Evolutionary conservation across 2,888 invertebrate genomes (phyloP).

Genomic region (Ethmia dodecea): DNA sequence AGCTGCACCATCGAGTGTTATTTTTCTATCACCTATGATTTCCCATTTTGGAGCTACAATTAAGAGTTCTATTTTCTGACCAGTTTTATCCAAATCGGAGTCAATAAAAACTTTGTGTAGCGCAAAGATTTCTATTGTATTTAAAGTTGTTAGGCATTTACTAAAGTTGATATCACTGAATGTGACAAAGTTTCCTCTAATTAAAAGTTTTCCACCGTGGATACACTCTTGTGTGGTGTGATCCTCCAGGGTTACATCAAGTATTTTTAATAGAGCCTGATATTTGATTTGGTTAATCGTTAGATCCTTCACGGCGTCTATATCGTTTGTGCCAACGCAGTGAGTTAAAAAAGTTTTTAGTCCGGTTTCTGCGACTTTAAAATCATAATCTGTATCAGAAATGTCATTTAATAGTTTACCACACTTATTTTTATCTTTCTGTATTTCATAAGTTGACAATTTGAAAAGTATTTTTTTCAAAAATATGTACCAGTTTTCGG

Average conservation of each 20-base stretch:
- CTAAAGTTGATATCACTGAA: neutral
- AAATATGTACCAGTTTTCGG: no score
- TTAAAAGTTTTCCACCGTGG: neutral
- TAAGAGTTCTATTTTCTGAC: neutral
- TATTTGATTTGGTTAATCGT: neutral
- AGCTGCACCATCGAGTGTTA: neutral
- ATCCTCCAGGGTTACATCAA: neutral
- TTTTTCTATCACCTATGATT: neutral
- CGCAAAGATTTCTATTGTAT: neutral
- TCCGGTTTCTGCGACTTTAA: neutral
- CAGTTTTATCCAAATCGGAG: neutral
- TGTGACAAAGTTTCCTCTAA: neutral
- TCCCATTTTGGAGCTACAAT: neutral
- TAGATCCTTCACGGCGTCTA: neutral
- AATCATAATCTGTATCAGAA: no score
- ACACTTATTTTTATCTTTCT: no score
- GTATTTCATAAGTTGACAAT: no score
- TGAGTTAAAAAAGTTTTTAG: neutral
- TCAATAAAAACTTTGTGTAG: neutral
- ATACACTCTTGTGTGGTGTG: neutral
- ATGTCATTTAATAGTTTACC: no score
- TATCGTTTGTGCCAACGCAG: neutral
- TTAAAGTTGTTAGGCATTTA: neutral
- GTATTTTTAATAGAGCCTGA: neutral
- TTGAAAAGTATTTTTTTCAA: no score